phyloP scores from a whole-genome alignment of 2,888 invertebrate species.

The Podotricha telesiphe region DNA sequence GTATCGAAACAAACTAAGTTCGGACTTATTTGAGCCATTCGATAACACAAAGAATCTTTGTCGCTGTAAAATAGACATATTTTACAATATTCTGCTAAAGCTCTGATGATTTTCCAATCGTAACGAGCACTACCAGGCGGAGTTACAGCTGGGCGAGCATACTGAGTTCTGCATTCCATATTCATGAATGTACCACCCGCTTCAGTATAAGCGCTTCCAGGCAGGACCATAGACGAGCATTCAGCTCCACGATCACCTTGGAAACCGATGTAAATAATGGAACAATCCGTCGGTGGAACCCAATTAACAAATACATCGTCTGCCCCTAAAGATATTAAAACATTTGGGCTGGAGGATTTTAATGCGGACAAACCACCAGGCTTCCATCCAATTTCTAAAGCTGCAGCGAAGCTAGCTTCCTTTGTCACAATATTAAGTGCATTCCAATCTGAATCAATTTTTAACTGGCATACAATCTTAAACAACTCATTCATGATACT shows the following conservation, averaged over 20 bases:
- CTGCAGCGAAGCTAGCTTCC: slow-evolving; percentile 96
- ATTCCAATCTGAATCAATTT: slow-evolving; percentile 51
- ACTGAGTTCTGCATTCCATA: slow-evolving; percentile 97
- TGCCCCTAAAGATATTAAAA: slow-evolving; percentile 95
- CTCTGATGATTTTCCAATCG: slow-evolving; percentile 97
- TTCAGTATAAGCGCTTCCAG: slow-evolving; percentile 98
- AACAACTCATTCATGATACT: slow-evolving; percentile 54
- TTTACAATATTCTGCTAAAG: slow-evolving; percentile 66
- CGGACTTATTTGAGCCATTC: slow-evolving; percentile 70
- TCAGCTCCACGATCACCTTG: slow-evolving; percentile 97
- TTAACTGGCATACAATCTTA: slow-evolving; percentile 46
- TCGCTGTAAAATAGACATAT: slow-evolving; percentile 62
- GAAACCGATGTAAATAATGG: slow-evolving; percentile 94
- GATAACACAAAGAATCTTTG: slow-evolving; percentile 52
- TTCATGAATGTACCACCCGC: slow-evolving; percentile 97
- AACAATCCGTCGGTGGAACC: slow-evolving; percentile 89
- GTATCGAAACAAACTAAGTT: slow-evolving; percentile 58
- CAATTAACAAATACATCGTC: slow-evolving; percentile 92
- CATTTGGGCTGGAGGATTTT: slow-evolving; percentile 86
- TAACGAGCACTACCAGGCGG: slow-evolving; percentile 96
- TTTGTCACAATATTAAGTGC: slow-evolving; percentile 95
- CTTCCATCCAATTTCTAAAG: slow-evolving; percentile 96
- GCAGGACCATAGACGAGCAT: slow-evolving; percentile 94
- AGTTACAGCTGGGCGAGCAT: slow-evolving; percentile 92
- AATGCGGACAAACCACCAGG: slow-evolving; percentile 86